Conservation (phyloP, 2,888 invertebrate genomes). For the Rosalia funebris region DNA sequence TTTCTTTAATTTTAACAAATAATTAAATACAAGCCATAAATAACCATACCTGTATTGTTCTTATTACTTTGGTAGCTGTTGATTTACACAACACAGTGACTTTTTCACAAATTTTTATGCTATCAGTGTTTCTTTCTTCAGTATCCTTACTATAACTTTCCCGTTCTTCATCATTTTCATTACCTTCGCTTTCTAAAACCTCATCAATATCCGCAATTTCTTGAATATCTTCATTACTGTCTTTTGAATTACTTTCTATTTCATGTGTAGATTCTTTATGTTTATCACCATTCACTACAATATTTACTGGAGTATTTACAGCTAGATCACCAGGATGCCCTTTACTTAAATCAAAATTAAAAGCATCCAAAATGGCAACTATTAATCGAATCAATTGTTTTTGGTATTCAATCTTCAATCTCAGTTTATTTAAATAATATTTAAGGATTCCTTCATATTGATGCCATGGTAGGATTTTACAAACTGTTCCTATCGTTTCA, state of each 20-base stretch:
- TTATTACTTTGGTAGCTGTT: constrained; percentile 79
- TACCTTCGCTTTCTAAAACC: constrained; percentile 55
- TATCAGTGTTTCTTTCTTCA: constrained; percentile 41
- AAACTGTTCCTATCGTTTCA: constrained; percentile 80
- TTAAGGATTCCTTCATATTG: constrained; percentile 86
- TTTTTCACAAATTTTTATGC: constrained; percentile 61
- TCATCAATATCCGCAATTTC: constrained; percentile 62
- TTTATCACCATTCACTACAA: neutral
- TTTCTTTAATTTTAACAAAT: neutral
- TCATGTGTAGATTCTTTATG: constrained; percentile 49
- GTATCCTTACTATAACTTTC: constrained; percentile 55
- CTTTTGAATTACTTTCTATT: constrained; percentile 37
- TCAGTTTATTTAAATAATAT: constrained; percentile 81
- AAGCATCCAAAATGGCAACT: constrained; percentile 85
- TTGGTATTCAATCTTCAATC: constrained; percentile 78
- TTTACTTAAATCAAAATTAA: constrained; percentile 88
- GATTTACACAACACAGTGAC: constrained; percentile 72
- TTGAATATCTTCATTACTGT: constrained; percentile 24
- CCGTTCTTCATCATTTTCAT: constrained; percentile 55
- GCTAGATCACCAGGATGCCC: constrained; percentile 51
- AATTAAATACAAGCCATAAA: neutral
- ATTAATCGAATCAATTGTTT: constrained; percentile 83
- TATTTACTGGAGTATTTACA: neutral
- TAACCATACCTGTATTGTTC: constrained; percentile 54
- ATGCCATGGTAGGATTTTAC: constrained; percentile 86